Base-by-base conservation (phyloP, 2,888 invertebrate genomes). In the Perithous albicinctus region DNA sequence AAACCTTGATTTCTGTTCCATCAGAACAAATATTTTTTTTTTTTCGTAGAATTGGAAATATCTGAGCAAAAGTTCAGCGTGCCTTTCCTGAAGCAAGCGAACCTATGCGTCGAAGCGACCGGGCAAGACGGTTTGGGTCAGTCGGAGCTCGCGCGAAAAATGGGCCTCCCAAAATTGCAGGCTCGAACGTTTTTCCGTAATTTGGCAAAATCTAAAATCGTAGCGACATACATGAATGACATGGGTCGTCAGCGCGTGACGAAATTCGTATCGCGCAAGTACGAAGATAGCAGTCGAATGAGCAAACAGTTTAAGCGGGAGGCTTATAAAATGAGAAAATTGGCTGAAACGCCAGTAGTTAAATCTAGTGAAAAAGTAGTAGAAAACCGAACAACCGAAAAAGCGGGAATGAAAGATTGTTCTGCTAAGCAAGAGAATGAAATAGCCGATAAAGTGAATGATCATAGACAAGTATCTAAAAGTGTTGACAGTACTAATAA, bases 121-220 rank as follows among this genome's bases (percentile, higher is more conserved):
- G 94, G 94, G 1, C 89, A 91, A 0, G 92, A 93, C 1, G 96
- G 96, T 0, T 87, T 94, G 4, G 94, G 93, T 74, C 94, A 94
- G 86, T 85, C 89, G 2, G 93, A 93, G 74, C 78, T 77, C 87
- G 92, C 69, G 82, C 87, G 48, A 87, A 89, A 85, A 69, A 89
- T 94, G 84, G 94, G 94, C 1, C 82, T 93, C 1, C 92, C 93
- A 15, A 92, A 93, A 72, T 88, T 94, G 0, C 92, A 93, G n/a
- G 90, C 94, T 0, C 91, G 95, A 1, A 92, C 93, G 3, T 86
- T 94, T 41, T 70, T 93, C n/a, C 93, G 94, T 41, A 94, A 93
- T 84, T 87, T 95, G 20, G 90, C 91, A 43, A 94, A 91, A 76
- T 84, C 86, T 32, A 91, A 90, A 80, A 86, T 93, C n/a, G 91